Evolutionary conservation across 2,113 vertebrate genomes (phyloP).

Genomic region (Helogale parvula): DNA sequence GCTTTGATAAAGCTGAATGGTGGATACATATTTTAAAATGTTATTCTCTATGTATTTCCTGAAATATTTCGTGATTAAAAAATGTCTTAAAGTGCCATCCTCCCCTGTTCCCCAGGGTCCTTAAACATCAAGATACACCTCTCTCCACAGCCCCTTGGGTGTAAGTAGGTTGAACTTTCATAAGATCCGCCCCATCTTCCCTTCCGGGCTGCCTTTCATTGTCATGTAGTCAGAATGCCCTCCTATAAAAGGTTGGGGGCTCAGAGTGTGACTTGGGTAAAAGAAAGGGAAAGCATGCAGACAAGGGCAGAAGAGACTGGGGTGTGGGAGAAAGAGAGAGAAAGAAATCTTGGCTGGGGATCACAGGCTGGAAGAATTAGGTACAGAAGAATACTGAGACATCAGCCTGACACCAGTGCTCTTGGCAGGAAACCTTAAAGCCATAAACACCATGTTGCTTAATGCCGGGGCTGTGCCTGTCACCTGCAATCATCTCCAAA

Average conservation of each 20-base stretch:
- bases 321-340: background rate
- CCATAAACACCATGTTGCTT: background rate
- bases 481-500: background rate
- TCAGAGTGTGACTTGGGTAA: background rate
- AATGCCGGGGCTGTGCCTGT: background rate
- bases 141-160: background rate
- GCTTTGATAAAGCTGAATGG: background rate
- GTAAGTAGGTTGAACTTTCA: background rate
- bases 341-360: background rate
- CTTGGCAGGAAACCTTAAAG: background rate
- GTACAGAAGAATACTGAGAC: background rate
- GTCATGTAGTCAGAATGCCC: background rate
- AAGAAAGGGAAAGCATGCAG: background rate
- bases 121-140: background rate
- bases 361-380: background rate
- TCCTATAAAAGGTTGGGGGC: background rate
- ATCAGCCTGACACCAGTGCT: background rate
- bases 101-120: background rate
- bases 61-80: conserved; percentile 8
- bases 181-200: background rate
- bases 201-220: background rate
- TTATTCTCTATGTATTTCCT: background rate
- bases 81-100: background rate
- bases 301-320: background rate
- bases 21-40: background rate